phyloP scores from a whole-genome alignment of 2,113 vertebrate species.

The Anser brachyrhynchus region DNA sequence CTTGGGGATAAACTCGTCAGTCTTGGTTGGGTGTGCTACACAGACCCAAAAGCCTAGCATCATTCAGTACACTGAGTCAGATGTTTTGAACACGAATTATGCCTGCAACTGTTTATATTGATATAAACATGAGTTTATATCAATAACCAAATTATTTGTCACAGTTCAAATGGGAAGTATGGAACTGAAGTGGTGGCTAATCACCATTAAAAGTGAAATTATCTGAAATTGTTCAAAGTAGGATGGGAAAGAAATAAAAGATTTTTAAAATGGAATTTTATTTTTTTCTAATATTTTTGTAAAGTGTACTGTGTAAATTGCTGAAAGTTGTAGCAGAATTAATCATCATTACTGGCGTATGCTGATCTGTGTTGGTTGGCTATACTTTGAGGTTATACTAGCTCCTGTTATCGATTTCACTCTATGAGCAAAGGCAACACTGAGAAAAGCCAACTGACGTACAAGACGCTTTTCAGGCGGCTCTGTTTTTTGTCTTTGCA shows the following conservation, averaged over 20 bases:
- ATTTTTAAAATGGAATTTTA: not conserved
- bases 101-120: not conserved
- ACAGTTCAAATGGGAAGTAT: not conserved
- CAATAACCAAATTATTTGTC: not conserved
- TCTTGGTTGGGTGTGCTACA: not conserved
- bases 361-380: not conserved
- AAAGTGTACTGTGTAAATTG: not conserved
- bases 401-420: not conserved
- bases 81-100: not conserved
- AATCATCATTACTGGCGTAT: not conserved
- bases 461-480: not conserved
- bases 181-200: not conserved
- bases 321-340: not conserved
- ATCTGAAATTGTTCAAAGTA: not conserved
- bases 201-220: not conserved
- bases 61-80: not conserved
- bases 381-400: not conserved
- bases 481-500: not conserved
- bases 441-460: not conserved
- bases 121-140: not conserved
- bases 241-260: not conserved
- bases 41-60: not conserved
- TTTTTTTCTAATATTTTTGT: not conserved
- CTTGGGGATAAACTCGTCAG: not conserved
- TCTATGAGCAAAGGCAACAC: not conserved